A percentile compares a stretch with the other conserved stretches of the same genome.
These are phyloP conservation scores for Penelope pileata DNA, from an alignment of 2,113 vertebrate species.

Conservation along the genomic window DNA sequence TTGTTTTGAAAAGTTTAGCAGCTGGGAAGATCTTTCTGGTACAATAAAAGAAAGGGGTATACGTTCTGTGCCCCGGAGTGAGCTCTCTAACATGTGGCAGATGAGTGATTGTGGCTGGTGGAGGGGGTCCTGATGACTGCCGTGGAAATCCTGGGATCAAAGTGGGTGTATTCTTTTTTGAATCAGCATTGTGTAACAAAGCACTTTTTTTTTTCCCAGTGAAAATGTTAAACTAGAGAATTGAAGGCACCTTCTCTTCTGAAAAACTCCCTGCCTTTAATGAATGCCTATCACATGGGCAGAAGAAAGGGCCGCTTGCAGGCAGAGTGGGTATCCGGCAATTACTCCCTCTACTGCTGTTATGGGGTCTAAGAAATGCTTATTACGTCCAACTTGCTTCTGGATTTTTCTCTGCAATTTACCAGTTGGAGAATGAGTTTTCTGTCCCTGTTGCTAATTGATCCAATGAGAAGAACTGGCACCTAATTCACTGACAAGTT, in stretches of 20 bases:
- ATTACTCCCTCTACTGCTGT: conserved; percentile 48
- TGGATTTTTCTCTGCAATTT: conserved; percentile 60
- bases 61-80: background rate
- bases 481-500: conserved; percentile 48
- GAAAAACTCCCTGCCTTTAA: conserved; percentile 10
- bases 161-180: background rate
- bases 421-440: conserved; percentile 65
- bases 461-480: conserved; percentile 61
- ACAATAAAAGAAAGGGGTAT: background rate
- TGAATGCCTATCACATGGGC: background rate
- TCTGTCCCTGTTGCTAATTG: conserved; percentile 49
- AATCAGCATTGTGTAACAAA: conserved; percentile 20
- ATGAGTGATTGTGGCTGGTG: background rate
- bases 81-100: background rate
- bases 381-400: conserved; percentile 39
- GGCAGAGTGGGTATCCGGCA: conserved; percentile 48
- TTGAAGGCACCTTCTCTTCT: background rate
- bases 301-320: conserved; percentile 43
- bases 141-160: background rate
- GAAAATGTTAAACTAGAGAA: background rate
- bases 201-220: background rate
- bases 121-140: background rate
- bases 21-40: conserved; percentile 6
- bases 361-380: conserved; percentile 34
- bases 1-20: conserved; percentile 33